phyloP scores from a whole-genome alignment of 2,888 invertebrate genomes.

The Eudiplozoon nipponicum region DNA sequence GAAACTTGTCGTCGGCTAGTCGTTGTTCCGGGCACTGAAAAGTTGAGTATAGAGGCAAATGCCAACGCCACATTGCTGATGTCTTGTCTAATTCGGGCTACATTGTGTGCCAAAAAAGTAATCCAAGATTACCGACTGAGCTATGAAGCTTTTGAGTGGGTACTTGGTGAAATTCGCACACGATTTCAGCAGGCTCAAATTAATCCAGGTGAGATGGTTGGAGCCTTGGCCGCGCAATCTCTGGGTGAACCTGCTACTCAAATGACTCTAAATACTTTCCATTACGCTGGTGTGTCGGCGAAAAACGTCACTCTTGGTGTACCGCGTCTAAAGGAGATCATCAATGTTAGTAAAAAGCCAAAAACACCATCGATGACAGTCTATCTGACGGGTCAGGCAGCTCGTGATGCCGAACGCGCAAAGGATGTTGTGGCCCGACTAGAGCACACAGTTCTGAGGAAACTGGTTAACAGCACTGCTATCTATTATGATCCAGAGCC shows the following conservation, averaged over 20 bases:
- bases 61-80: slow-evolving; percentile 84
- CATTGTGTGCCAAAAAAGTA: slow-evolving; percentile 69
- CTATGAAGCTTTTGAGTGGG: slow-evolving; percentile 88
- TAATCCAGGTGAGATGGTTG: slow-evolving; percentile 89
- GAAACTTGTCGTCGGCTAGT: slow-evolving; percentile 37
- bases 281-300: slow-evolving; percentile 97
- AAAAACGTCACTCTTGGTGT: slow-evolving; percentile 99
- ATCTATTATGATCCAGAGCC: slow-evolving; percentile 92
- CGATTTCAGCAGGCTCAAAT: slow-evolving; percentile 63
- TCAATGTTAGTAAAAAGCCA: slow-evolving; percentile 89
- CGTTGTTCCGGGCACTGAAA: slow-evolving; percentile 43
- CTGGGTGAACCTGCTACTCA: slow-evolving; percentile 96
- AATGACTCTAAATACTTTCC: slow-evolving; percentile 68
- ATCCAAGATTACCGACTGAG: slow-evolving; percentile 75
- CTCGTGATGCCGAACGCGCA: slow-evolving; percentile 88
- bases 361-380: slow-evolving; percentile 95
- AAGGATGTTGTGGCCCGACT: slow-evolving; percentile 83
- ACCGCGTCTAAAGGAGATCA: slow-evolving; percentile 59
- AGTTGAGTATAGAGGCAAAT: slow-evolving; percentile 73
- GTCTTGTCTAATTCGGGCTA: slow-evolving; percentile 55
- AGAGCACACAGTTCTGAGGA: slow-evolving; percentile 81
- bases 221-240: slow-evolving; percentile 89
- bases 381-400: slow-evolving; percentile 77
- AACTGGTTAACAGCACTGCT: slow-evolving; percentile 82
- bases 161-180: slow-evolving; percentile 91